phyloP scores from a whole-genome alignment of 2,797 vertebrate genomes.

The Cephalopachus bancanus region DNA sequence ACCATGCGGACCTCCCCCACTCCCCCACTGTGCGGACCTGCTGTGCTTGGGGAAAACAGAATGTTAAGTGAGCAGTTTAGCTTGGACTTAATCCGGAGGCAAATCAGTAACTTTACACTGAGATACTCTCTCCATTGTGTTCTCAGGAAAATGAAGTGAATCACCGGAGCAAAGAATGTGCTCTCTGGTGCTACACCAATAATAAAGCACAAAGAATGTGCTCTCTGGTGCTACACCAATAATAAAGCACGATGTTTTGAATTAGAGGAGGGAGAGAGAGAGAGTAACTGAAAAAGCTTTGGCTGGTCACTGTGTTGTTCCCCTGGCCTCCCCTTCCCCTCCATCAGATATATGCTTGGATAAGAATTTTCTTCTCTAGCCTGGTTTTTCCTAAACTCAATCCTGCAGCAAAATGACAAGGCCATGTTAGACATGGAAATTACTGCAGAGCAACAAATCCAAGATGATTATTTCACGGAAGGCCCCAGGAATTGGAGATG shows the following conservation, averaged over 20 bases:
- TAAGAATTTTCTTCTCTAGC: slow-evolving; percentile 38
- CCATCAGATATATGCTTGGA: slow-evolving; percentile 45
- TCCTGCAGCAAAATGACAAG: slow-evolving; percentile 42
- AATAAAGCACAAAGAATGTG: slow-evolving; percentile 73
- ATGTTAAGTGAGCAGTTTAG: slow-evolving; percentile 69
- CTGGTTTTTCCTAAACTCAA: slow-evolving; percentile 34
- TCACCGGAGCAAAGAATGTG: slow-evolving; percentile 74
- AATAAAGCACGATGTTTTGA: slow-evolving; percentile 71
- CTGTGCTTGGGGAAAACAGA: slow-evolving; percentile 67
- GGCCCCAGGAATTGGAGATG: slow-evolving; percentile 25
- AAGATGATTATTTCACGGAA: background rate
- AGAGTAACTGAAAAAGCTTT: slow-evolving; percentile 43
- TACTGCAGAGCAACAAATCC: background rate
- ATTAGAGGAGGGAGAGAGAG: slow-evolving; percentile 56
- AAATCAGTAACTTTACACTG: slow-evolving; percentile 81
- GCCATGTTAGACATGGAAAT: slow-evolving; percentile 68
- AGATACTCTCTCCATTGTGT: slow-evolving; percentile 77
- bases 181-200: slow-evolving; percentile 58
- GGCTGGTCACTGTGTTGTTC: background rate
- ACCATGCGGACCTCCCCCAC: background rate
- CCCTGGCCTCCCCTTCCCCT: background rate
- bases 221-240: slow-evolving; percentile 41
- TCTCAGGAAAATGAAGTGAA: slow-evolving; percentile 86
- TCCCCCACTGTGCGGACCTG: background rate
- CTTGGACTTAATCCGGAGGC: slow-evolving; percentile 82